A percentile compares a stretch with the other conserved stretches of the same genome.
Evolutionary conservation across 2,113 vertebrate genomes (phyloP).

Genomic region (Mesembrinibis cayennensis): DNA sequence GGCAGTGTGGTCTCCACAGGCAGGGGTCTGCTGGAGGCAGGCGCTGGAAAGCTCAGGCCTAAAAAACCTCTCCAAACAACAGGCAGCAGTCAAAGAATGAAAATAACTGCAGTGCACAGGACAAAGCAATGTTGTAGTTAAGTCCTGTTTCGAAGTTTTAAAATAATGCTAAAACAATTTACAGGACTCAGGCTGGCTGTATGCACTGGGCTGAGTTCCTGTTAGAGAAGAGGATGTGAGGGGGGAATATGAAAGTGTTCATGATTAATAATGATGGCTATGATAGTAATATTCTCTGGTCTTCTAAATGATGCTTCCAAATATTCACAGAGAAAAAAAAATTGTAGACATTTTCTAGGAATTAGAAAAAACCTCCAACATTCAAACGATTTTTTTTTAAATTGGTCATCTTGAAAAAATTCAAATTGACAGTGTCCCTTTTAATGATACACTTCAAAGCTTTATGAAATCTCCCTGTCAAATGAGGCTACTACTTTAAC

Average conservation of each 20-base stretch:
- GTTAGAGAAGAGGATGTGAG: not conserved
- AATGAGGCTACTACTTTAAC: conserved; percentile 26
- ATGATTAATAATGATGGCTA: not conserved
- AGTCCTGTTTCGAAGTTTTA: not conserved
- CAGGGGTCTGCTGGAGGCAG: not conserved
- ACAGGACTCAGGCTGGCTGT: not conserved
- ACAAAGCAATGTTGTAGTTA: not conserved
- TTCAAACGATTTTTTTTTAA: not conserved
- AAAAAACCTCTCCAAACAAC: not conserved
- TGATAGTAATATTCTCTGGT: not conserved
- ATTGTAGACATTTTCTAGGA: not conserved
- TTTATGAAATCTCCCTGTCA: conserved; percentile 26
- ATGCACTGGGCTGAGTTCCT: not conserved
- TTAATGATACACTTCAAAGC: conserved; percentile 24
- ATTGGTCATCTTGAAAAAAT: conserved; percentile 28
- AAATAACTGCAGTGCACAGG: not conserved
- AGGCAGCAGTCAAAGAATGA: not conserved
- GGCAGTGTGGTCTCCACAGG: not conserved
- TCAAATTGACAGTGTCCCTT: not conserved
- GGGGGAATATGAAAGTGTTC: not conserved
- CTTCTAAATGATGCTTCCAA: not conserved
- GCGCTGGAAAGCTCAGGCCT: not conserved
- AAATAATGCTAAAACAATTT: not conserved
- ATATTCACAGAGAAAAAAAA: not conserved
- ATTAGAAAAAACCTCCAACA: not conserved